Evolutionary conservation across 2,113 vertebrate genomes (phyloP).

Genomic region (Plotosus lineatus): DNA sequence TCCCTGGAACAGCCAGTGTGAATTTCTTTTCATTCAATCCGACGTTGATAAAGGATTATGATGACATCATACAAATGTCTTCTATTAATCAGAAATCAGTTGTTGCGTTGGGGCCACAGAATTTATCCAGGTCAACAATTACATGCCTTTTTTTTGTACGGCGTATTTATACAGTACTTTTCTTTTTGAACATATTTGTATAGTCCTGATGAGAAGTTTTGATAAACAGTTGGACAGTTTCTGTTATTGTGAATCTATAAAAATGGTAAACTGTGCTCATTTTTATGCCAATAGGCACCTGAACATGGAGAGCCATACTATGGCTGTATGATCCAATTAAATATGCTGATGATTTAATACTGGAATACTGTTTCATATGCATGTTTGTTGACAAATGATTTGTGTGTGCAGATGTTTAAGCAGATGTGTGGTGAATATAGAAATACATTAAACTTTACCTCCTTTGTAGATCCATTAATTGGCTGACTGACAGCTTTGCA

Average conservation of each 20-base stretch:
- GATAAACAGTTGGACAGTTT: neutral
- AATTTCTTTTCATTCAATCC: too few species aligned
- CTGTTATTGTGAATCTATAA: neutral
- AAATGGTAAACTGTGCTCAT: neutral
- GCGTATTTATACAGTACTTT: too few species aligned
- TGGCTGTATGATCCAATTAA: constrained; percentile 31
- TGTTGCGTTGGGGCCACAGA: too few species aligned
- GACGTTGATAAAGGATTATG: too few species aligned
- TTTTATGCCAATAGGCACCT: constrained; percentile 4
- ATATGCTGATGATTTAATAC: constrained; percentile 45
- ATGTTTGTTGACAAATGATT: constrained; percentile 62
- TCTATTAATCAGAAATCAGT: too few species aligned
- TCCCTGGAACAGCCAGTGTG: too few species aligned
- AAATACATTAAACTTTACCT: constrained; percentile 30
- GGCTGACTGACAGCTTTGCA: constrained; percentile 49
- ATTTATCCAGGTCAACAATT: neutral
- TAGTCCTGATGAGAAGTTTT: neutral
- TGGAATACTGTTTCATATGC: constrained; percentile 64
- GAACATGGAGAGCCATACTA: constrained; percentile 13
- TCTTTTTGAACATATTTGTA: neutral
- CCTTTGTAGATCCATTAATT: constrained; percentile 44
- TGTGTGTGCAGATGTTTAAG: constrained; percentile 38
- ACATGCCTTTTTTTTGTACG: neutral
- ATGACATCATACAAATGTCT: too few species aligned
- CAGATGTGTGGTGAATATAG: constrained; percentile 28